Percentiles rank a stretch among this genome's conserved stretches.
These are phyloP conservation scores for Ormyrus nitidulus DNA, from an alignment of 2,888 invertebrate genomes.

Conservation along the genomic window DNA sequence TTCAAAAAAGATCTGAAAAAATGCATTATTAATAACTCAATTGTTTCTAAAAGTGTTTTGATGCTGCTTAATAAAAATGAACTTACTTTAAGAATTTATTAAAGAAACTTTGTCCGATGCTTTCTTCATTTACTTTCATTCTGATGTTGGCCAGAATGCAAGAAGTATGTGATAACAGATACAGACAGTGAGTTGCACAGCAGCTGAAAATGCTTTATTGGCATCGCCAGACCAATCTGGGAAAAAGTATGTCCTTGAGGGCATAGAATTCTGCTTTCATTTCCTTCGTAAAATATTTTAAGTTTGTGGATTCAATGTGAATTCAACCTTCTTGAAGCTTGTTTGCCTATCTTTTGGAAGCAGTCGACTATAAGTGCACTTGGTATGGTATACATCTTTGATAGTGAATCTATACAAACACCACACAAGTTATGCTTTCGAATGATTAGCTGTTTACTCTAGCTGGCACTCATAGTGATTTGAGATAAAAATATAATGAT, in stretches of 20 bases:
- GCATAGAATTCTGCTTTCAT: constrained; percentile 98
- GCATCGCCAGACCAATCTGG: constrained; percentile 87
- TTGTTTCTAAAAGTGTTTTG: too few relatives aligned
- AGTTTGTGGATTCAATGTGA: constrained; percentile 96
- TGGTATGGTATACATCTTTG: constrained; percentile 95
- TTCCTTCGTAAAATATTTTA: constrained; percentile 95
- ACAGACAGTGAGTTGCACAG: constrained; percentile 90
- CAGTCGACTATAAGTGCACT: constrained; percentile 98
- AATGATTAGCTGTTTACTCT: constrained; percentile 82
- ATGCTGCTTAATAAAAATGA: too few relatives aligned
- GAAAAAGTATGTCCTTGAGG: constrained; percentile 87
- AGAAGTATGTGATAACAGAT: constrained; percentile 94
- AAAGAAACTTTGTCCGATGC: constrained; percentile 95
- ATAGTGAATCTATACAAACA: constrained; percentile 93
- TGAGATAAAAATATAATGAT: constrained; percentile 96
- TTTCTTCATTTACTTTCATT: constrained; percentile 96
- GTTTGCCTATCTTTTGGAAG: constrained; percentile 97
- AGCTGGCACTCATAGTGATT: constrained; percentile 86
- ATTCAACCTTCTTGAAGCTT: constrained; percentile 96
- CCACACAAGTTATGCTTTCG: constrained; percentile 95
- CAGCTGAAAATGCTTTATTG: constrained; percentile 96
- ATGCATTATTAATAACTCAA: too few relatives aligned
- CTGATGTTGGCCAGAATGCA: constrained; percentile 96
- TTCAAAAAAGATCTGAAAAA: too few relatives aligned
- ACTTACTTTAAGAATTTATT: too few relatives aligned